Percentiles rank a stretch among this genome's conserved stretches.
Conservation (phyloP, 2,113 vertebrate genomes). For the Oreochromis niloticus region DNA sequence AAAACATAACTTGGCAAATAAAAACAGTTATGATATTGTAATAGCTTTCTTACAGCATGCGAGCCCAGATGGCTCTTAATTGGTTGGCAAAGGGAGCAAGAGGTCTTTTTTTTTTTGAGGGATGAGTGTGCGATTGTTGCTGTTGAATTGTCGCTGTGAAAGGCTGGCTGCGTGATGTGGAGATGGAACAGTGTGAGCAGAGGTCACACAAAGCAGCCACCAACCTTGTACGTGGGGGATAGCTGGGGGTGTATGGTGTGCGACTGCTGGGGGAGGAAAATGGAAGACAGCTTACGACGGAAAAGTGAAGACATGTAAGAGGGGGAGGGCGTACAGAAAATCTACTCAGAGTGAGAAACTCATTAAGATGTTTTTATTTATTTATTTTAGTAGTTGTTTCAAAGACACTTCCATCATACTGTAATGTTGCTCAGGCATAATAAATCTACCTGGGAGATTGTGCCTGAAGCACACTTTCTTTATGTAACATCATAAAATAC, state of each 20-base stretch:
- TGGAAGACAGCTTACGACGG: slow-evolving; percentile 69
- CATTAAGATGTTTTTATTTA: background rate
- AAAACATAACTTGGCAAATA: slow-evolving; percentile 25
- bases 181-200: slow-evolving; percentile 84
- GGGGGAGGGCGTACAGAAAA: slow-evolving; percentile 49
- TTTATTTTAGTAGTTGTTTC: background rate
- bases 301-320: slow-evolving; percentile 59
- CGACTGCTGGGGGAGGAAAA: slow-evolving; percentile 46
- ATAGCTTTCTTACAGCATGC: slow-evolving; percentile 63
- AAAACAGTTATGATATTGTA: slow-evolving; percentile 31
- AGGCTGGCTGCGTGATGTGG: slow-evolving; percentile 83
- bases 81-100: slow-evolving; percentile 88
- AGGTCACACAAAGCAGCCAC: slow-evolving; percentile 85
- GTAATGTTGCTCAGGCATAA: background rate
- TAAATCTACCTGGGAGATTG: background rate
- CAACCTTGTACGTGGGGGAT: slow-evolving; percentile 72
- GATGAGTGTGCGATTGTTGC: slow-evolving; percentile 93
- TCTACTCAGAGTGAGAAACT: background rate
- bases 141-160: slow-evolving; percentile 90
- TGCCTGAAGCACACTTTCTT: background rate
- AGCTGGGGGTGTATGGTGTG: slow-evolving; percentile 48
- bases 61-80: slow-evolving; percentile 93
- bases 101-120: slow-evolving; percentile 85
- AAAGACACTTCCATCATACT: background rate
- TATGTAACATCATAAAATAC: background rate